These are phyloP conservation scores for Pelochelys cantorii DNA, from an alignment of 2,797 vertebrate species.

Conservation along the genomic window DNA sequence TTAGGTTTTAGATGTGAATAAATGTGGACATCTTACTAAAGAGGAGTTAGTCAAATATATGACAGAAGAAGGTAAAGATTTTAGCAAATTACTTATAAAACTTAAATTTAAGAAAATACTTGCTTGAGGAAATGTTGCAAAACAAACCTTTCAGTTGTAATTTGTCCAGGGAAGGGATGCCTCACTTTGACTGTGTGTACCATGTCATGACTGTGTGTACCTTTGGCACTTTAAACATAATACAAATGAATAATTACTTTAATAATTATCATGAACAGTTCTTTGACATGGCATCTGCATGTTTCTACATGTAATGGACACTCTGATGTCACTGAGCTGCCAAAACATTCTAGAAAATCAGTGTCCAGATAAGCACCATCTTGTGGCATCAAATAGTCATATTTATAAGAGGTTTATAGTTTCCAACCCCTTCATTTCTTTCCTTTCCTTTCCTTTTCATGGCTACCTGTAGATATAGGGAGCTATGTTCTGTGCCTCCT, in stretches of 20 bases:
- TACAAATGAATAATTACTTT: not conserved
- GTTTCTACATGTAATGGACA: not conserved
- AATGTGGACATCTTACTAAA: constrained; percentile 87
- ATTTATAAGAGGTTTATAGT: not conserved
- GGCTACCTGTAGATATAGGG: not conserved
- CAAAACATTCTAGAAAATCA: not conserved
- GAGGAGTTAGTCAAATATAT: constrained; percentile 89
- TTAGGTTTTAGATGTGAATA: constrained; percentile 91
- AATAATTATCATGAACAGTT: not conserved
- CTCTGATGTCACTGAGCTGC: not conserved
- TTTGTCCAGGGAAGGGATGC: constrained; percentile 17
- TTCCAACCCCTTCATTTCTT: not conserved
- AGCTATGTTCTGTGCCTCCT: not conserved
- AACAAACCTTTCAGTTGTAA: constrained; percentile 22
- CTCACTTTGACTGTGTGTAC: not conserved
- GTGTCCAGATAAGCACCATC: not conserved
- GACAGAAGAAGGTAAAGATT: constrained; percentile 89
- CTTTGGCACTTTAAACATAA: not conserved
- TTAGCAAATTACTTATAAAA: constrained; percentile 11
- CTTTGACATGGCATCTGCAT: not conserved
- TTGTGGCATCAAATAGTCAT: not conserved
- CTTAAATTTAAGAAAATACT: constrained; percentile 25
- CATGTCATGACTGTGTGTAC: not conserved
- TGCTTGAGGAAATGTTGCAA: not conserved
- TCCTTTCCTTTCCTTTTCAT: not conserved